Conservation (phyloP, 2,113 vertebrate genomes). For the Rhinolophus ferrumequinum region DNA sequence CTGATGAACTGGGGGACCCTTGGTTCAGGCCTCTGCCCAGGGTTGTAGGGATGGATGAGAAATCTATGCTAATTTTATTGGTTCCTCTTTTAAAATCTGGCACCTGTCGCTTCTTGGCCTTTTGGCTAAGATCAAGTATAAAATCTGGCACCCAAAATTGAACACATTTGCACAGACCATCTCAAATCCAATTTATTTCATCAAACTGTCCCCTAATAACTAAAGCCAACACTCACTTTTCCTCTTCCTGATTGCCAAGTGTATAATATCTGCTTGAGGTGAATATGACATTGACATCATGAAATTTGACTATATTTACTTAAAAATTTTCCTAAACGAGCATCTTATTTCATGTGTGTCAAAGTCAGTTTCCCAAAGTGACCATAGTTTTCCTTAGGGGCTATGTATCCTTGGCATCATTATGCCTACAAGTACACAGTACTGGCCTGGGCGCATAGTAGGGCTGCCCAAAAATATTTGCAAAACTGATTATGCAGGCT, state of each 20-base stretch:
- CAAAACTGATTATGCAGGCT: background rate
- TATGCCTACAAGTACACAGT: background rate
- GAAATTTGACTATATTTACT: no score
- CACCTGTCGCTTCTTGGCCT: background rate
- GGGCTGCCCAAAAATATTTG: background rate
- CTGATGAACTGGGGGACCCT: background rate
- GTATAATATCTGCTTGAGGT: background rate
- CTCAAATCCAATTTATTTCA: background rate
- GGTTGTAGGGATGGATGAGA: background rate
- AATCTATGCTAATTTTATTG: background rate
- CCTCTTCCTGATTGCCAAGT: background rate
- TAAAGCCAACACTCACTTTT: background rate
- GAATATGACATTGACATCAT: background rate
- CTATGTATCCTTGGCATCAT: background rate
- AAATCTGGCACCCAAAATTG: background rate
- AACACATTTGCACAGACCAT: background rate
- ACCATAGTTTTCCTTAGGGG: background rate
- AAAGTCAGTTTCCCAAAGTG: background rate
- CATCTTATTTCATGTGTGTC: background rate
- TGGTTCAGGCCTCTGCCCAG: background rate
- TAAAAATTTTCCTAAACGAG: no score
- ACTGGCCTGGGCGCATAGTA: background rate
- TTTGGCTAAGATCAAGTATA: background rate
- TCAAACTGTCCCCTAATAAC: background rate
- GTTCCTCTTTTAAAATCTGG: background rate